A percentile compares a stretch with the other conserved stretches of the same genome.
phyloP scores from a whole-genome alignment of 2,888 invertebrate species.

The Vesta saturnalis region DNA sequence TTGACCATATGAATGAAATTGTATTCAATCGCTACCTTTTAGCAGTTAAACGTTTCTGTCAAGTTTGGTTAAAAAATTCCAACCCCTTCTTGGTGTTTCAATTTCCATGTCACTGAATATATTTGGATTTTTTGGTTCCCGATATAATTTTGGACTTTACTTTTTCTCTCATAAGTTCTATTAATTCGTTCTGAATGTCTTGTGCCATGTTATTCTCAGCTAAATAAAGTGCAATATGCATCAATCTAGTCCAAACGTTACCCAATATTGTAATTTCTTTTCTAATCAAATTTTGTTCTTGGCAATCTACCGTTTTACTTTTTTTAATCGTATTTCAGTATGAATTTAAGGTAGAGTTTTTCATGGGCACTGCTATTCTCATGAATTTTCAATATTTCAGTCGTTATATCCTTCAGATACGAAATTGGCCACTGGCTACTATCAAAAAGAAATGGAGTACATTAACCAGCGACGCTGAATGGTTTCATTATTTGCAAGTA shows the following conservation, averaged over 20 bases:
- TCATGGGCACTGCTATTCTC: too few species aligned
- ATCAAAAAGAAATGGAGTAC: too few species aligned
- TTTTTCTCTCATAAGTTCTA: slow-evolving; percentile 49
- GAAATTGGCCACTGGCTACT: not conserved
- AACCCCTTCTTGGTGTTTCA: too few species aligned
- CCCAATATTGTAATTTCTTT: slow-evolving; percentile 43
- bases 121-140: slow-evolving; percentile 43
- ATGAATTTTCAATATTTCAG: not conserved
- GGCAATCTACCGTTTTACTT: slow-evolving; percentile 8
- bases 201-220: slow-evolving; percentile 51
- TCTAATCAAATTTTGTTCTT: slow-evolving; percentile 13
- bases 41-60: too few species aligned
- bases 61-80: too few species aligned
- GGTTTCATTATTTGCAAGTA: too few species aligned
- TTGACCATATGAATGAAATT: too few species aligned
- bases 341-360: too few species aligned
- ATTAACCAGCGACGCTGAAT: too few species aligned
- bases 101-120: too few species aligned
- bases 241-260: slow-evolving; percentile 47
- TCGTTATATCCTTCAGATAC: not conserved
- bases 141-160: slow-evolving; percentile 24
- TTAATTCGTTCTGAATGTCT: slow-evolving; percentile 50
- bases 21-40: too few species aligned
- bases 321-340: slow-evolving; percentile 6
- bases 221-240: slow-evolving; percentile 50